phyloP scores from a whole-genome alignment of 2,113 vertebrate genomes.

The Ophthalmolycus amberensis region DNA sequence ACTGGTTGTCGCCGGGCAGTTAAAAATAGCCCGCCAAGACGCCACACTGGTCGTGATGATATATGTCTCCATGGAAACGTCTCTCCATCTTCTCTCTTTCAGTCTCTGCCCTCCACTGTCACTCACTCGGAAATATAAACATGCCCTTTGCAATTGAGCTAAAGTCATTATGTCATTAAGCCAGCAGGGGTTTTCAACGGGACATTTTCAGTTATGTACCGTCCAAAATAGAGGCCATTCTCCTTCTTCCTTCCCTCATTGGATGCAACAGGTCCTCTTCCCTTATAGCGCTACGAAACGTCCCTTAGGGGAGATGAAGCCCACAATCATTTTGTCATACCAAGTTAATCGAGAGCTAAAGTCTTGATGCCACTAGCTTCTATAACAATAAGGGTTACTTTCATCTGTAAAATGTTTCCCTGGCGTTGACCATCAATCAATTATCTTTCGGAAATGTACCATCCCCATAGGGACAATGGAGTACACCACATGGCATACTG shows the following conservation, averaged over 20 bases:
- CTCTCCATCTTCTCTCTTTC: neutral
- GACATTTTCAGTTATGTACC: conserved; percentile 46
- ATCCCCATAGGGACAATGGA: neutral
- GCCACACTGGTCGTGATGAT: conserved; percentile 57
- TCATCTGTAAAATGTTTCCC: neutral
- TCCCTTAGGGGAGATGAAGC: neutral
- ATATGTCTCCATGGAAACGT: conserved; percentile 66
- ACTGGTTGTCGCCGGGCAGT: conserved; percentile 4
- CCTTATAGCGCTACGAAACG: neutral
- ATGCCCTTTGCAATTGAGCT: conserved; percentile 53
- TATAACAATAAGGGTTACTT: neutral
- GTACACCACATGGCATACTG: neutral
- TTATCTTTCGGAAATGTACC: neutral
- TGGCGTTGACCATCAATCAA: neutral
- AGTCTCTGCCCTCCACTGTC: conserved; percentile 37
- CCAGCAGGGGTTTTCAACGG: conserved; percentile 49
- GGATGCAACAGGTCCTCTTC: neutral
- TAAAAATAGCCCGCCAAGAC: conserved; percentile 71
- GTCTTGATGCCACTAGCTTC: neutral
- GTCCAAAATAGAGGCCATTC: conserved; percentile 19
- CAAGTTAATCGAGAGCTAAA: neutral
- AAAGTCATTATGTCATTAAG: conserved; percentile 67
- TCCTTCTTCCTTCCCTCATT: neutral
- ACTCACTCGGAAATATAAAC: conserved; percentile 66
- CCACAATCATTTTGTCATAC: conserved; percentile 5